phyloP scores from a whole-genome alignment of 2,888 invertebrate genomes.

The Ophioninae sp. region DNA sequence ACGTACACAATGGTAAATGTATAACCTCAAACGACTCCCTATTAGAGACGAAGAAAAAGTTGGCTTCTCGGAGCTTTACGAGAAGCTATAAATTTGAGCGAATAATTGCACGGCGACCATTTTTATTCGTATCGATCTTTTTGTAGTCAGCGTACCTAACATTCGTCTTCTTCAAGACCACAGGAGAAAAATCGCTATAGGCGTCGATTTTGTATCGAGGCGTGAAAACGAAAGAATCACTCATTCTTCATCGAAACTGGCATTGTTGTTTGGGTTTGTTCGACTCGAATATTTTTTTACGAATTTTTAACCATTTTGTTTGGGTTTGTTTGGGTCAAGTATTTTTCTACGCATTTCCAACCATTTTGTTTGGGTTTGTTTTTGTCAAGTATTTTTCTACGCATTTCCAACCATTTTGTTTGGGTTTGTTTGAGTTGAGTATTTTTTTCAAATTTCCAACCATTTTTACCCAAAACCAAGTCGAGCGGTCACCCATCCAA shows the following conservation, averaged over 20 bases:
- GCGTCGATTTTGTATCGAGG: not conserved
- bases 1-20: conserved; percentile 35
- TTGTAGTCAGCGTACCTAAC: not conserved
- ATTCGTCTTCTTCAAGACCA: not conserved
- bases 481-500: no score
- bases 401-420: no score
- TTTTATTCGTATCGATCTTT: conserved; percentile 2
- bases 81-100: conserved; percentile 17
- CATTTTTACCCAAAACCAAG: no score
- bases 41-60: conserved; percentile 5
- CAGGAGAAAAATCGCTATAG: not conserved
- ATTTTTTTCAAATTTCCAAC: no score
- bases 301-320: no score
- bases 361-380: no score
- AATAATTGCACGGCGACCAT: not conserved
- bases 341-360: no score
- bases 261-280: not conserved
- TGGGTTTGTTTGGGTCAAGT: no score
- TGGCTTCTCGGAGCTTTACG: not conserved
- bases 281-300: not conserved
- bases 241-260: not conserved
- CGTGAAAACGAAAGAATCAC: not conserved
- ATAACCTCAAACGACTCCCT: conserved; percentile 36
- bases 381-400: no score
- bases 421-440: no score